These are phyloP conservation scores for Metridium senile DNA, from an alignment of 92 coral and sea anemone genomes.

Conservation along the genomic window DNA sequence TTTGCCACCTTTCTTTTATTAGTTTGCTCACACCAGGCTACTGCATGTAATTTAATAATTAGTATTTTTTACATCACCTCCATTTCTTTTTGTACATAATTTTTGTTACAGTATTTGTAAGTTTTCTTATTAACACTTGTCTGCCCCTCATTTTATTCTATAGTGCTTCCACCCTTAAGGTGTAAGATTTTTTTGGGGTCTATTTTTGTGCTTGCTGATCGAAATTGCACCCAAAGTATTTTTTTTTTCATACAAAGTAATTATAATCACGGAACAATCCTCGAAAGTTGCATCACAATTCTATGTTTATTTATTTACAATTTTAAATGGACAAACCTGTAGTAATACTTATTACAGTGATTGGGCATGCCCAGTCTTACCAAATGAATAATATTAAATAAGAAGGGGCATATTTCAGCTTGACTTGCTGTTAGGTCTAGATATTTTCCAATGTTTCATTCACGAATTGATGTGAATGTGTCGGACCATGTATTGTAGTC, in stretches of 20 bases:
- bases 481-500: slow-evolving; percentile 36
- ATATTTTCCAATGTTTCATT: slow-evolving; percentile 28
- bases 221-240: neutral
- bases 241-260: slow-evolving; percentile 19
- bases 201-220: neutral
- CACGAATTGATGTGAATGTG: slow-evolving; percentile 13
- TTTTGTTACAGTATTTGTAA: neutral
- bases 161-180: neutral
- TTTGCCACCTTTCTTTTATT: no score
- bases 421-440: neutral
- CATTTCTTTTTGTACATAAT: slow-evolving; percentile 3
- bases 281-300: slow-evolving; percentile 15
- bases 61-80: neutral
- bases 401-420: slow-evolving; percentile 8
- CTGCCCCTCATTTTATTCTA: neutral
- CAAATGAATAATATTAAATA: slow-evolving; percentile 7
- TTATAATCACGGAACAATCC: slow-evolving; percentile 13
- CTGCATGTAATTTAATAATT: neutral
- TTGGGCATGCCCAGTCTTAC: slow-evolving; percentile 16
- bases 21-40: no score
- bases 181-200: no score
- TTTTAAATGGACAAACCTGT: slow-evolving; percentile 17
- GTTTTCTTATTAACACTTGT: neutral
- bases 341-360: slow-evolving; percentile 2
- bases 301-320: slow-evolving; percentile 34